A percentile compares a stretch with the other conserved stretches of the same genome.
Conservation (phyloP, 2,113 vertebrate genomes). For the Eulemur macaco region DNA sequence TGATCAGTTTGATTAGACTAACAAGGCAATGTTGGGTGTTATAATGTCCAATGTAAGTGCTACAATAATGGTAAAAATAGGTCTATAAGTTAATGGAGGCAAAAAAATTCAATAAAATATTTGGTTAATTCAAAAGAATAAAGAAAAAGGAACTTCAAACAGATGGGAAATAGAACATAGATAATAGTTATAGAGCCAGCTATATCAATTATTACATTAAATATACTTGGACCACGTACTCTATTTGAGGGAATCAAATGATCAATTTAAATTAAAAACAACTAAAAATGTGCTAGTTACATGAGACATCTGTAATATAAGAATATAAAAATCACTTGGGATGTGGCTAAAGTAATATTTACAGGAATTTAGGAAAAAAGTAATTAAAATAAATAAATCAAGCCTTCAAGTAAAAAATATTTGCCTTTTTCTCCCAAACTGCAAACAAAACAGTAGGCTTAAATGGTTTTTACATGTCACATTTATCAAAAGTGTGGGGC, state of each 20-base stretch:
- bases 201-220: not conserved
- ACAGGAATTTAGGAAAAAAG: not conserved
- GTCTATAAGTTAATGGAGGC: not conserved
- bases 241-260: not conserved
- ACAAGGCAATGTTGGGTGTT: not conserved
- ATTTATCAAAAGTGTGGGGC: not conserved
- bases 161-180: not conserved
- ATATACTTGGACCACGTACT: not conserved
- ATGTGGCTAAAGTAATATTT: not conserved
- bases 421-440: not conserved
- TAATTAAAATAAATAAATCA: not conserved
- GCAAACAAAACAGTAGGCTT: not conserved
- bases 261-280: not conserved
- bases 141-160: not conserved
- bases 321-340: not conserved
- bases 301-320: not conserved
- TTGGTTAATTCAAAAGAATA: not conserved
- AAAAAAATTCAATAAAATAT: not conserved
- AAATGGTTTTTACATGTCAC: not conserved
- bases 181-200: not conserved
- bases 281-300: not conserved
- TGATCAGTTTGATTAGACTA: not conserved
- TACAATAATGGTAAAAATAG: not conserved
- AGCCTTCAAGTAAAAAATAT: not conserved
- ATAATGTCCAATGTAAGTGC: not conserved